Evolutionary conservation across 1,140 invertebrate species (phyloP).

Genomic region (Danaus plexippus): DNA sequence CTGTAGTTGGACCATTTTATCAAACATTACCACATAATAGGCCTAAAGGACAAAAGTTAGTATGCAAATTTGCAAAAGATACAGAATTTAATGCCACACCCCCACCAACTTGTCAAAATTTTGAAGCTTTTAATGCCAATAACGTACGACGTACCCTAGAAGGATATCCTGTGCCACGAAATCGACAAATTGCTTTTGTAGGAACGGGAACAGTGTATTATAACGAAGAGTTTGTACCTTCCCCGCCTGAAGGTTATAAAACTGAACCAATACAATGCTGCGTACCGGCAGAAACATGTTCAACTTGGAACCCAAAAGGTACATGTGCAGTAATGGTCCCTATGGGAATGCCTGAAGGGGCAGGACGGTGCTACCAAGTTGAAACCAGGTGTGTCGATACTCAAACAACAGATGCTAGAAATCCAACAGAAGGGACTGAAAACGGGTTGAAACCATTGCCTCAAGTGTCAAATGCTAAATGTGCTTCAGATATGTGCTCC

Average conservation of each 20-base stretch:
- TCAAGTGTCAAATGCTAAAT: slow-evolving; percentile 64
- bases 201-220: slow-evolving; percentile 64
- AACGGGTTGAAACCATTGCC: slow-evolving; percentile 56
- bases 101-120: slow-evolving; percentile 43
- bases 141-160: slow-evolving; percentile 84
- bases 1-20: slow-evolving; percentile 74
- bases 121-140: slow-evolving; percentile 64
- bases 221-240: slow-evolving; percentile 77
- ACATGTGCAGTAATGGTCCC: slow-evolving; percentile 62
- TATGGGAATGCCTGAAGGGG: slow-evolving; percentile 49
- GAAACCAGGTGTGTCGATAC: slow-evolving; percentile 72
- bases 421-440: slow-evolving; percentile 50
- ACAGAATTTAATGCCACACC: slow-evolving; percentile 58
- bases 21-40: slow-evolving; percentile 80
- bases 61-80: slow-evolving; percentile 72
- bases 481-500: slow-evolving; percentile 75
- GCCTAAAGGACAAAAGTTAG: slow-evolving; percentile 74
- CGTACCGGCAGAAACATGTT: slow-evolving; percentile 41
- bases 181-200: slow-evolving; percentile 61
- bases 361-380: slow-evolving; percentile 56
- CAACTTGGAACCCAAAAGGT: slow-evolving; percentile 58
- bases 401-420: slow-evolving; percentile 69
- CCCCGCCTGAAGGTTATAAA: slow-evolving; percentile 79
- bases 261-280: slow-evolving; percentile 64
- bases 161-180: slow-evolving; percentile 78